These are phyloP conservation scores for Pyrocephalus nanus DNA, from an alignment of 2,797 vertebrate genomes.

Conservation along the genomic window DNA sequence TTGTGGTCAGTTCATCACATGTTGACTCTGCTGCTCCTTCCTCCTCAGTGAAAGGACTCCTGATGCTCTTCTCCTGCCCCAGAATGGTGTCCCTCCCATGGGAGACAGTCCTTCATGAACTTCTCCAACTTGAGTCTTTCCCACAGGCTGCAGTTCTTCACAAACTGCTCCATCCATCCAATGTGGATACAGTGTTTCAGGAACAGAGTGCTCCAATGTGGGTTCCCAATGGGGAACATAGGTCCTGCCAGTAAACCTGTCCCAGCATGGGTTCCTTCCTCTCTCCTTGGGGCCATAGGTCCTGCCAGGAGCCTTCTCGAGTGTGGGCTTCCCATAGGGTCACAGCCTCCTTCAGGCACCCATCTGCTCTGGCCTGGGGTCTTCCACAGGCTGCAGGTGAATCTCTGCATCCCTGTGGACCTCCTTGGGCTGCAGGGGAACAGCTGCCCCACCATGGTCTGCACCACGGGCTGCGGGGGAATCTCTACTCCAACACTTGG, in stretches of 20 bases:
- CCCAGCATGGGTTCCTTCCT: background rate
- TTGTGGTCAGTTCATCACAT: background rate
- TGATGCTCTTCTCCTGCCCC: background rate
- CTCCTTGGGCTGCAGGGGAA: background rate
- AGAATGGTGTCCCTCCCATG: background rate
- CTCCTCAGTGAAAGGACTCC: background rate
- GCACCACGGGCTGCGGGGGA: fast-evolving
- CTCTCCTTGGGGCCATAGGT: background rate
- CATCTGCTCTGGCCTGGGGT: background rate
- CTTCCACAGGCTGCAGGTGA: background rate
- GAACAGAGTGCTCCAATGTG: background rate
- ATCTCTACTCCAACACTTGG: fast-evolving
- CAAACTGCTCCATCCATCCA: background rate
- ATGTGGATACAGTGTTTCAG: fast-evolving
- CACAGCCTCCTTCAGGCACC: background rate
- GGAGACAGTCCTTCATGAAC: background rate
- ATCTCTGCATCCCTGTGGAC: background rate
- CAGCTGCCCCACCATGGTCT: background rate
- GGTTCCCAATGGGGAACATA: fast-evolving
- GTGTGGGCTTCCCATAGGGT: background rate
- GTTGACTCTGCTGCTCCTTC: background rate
- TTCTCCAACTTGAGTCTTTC: background rate
- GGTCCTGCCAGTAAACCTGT: background rate
- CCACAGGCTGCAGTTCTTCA: background rate
- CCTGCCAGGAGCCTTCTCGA: background rate